Conservation (phyloP, 2,113 vertebrate species). For the Perca schrenkii region DNA sequence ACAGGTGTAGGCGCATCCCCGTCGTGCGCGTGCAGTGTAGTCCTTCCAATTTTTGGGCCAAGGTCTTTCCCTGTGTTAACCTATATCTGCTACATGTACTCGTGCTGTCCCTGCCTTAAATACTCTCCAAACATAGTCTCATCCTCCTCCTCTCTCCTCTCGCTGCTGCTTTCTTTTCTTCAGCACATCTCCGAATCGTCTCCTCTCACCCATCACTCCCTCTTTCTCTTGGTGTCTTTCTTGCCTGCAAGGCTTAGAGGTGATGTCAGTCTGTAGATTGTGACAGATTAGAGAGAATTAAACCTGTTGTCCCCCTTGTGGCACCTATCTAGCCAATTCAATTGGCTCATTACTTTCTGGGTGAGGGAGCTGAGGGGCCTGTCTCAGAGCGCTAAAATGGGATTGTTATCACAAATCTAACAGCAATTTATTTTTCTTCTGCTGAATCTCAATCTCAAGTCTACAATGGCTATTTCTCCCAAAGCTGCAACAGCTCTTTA, state of each 20-base stretch:
- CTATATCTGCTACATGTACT: slow-evolving; percentile 56
- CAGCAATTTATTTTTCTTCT: slow-evolving; percentile 13
- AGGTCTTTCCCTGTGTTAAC: slow-evolving; percentile 78
- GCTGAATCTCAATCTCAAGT: slow-evolving; percentile 37
- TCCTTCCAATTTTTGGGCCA: slow-evolving; percentile 79
- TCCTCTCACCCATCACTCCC: slow-evolving; percentile 29
- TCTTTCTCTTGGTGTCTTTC: slow-evolving; percentile 48
- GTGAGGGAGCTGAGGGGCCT: slow-evolving; percentile 59
- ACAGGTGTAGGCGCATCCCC: slow-evolving; percentile 60
- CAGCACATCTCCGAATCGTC: slow-evolving; percentile 17
- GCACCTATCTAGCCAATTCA: slow-evolving; percentile 69
- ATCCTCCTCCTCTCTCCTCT: background rate
- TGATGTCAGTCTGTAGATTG: slow-evolving; percentile 71
- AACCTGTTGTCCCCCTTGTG: slow-evolving; percentile 74
- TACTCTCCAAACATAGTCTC: slow-evolving; percentile 17
- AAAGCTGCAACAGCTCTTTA: slow-evolving; percentile 6
- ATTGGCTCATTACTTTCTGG: slow-evolving; percentile 72
- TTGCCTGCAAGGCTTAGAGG: slow-evolving; percentile 45
- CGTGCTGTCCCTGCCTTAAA: slow-evolving; percentile 12
- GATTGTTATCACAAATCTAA: slow-evolving; percentile 69
- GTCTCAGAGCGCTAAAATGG: slow-evolving; percentile 57
- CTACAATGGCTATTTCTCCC: slow-evolving; percentile 7
- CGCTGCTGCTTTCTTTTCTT: slow-evolving; percentile 1
- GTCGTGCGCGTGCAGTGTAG: slow-evolving; percentile 68
- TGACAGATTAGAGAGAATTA: slow-evolving; percentile 74